A percentile compares a stretch with the other conserved stretches of the same genome.
Evolutionary conservation across 1,140 invertebrate species (phyloP).

Genomic region (Pogonomyrmex californicus): DNA sequence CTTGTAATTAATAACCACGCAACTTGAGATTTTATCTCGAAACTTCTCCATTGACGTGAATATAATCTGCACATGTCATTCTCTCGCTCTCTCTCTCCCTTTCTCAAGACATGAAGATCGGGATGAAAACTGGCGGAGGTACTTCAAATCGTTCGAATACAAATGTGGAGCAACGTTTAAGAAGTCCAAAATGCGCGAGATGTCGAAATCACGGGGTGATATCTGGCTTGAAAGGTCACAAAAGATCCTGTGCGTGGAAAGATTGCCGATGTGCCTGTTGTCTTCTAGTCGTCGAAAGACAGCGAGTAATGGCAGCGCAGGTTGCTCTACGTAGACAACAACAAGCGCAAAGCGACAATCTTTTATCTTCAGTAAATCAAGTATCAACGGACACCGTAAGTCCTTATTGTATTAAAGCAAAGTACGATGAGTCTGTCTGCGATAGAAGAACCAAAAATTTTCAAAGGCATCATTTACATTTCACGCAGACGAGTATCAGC

Average conservation of each 20-base stretch:
- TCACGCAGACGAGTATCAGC: slow-evolving; percentile 82
- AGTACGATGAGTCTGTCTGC: slow-evolving; percentile 38
- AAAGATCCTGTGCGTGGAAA: slow-evolving; percentile 92
- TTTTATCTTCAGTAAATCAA: slow-evolving; percentile 65
- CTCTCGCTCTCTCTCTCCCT: background rate
- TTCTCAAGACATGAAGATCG: background rate
- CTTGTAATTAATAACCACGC: background rate
- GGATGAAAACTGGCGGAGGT: slow-evolving; percentile 65
- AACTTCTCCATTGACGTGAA: background rate
- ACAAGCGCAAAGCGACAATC: slow-evolving; percentile 86
- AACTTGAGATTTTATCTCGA: background rate
- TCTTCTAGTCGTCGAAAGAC: slow-evolving; percentile 94
- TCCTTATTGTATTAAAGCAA: slow-evolving; percentile 46
- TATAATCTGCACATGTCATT: background rate
- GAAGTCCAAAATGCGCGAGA: slow-evolving; percentile 95
- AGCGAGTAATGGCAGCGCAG: slow-evolving; percentile 95
- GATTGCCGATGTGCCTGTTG: slow-evolving; percentile 95
- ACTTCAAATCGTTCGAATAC: slow-evolving; percentile 47
- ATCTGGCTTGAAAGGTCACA: slow-evolving; percentile 95
- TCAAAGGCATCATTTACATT: slow-evolving; percentile 87
- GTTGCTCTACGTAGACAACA: slow-evolving; percentile 90
- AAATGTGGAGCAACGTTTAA: slow-evolving; percentile 82
- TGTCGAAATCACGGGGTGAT: slow-evolving; percentile 96
- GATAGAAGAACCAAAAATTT: slow-evolving; percentile 84
- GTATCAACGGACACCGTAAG: background rate